Percentiles rank a stretch among this genome's conserved stretches.
phyloP scores from a whole-genome alignment of 1,140 invertebrate species.

The Bombus affinis region DNA sequence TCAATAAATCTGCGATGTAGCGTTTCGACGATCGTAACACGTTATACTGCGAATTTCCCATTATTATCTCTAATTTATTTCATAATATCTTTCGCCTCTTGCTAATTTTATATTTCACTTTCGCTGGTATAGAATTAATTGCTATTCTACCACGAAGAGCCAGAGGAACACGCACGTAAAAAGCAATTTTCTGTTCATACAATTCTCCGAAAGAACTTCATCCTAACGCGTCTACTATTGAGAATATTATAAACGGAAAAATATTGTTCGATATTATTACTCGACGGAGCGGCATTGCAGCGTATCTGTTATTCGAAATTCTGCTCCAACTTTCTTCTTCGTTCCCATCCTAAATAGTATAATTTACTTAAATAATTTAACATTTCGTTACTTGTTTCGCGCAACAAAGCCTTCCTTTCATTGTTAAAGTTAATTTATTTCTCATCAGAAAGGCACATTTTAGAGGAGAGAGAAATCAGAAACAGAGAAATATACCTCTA shows the following conservation, averaged over 20 bases:
- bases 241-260: not conserved
- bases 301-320: constrained; percentile 11
- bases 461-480: constrained; percentile 11
- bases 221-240: not conserved
- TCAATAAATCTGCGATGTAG: constrained; percentile 29
- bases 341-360: not conserved
- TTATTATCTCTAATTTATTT: constrained; percentile 65
- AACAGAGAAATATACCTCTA: constrained; percentile 28
- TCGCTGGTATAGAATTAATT: constrained; percentile 49
- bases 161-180: not conserved
- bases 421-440: constrained; percentile 17
- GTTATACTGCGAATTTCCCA: constrained; percentile 36
- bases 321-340: not conserved
- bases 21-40: constrained; percentile 34
- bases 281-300: not conserved
- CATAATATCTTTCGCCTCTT: constrained; percentile 57
- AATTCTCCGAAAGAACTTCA: not conserved
- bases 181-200: constrained; percentile 32
- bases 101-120: constrained; percentile 48
- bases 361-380: constrained; percentile 6
- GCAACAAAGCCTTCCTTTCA: not conserved
- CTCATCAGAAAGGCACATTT: not conserved
- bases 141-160: constrained; percentile 24
- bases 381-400: constrained; percentile 12
- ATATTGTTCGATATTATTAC: not conserved